These are phyloP conservation scores for Dermolepida albohirtum DNA, from an alignment of 2,888 invertebrate genomes.

Conservation along the genomic window DNA sequence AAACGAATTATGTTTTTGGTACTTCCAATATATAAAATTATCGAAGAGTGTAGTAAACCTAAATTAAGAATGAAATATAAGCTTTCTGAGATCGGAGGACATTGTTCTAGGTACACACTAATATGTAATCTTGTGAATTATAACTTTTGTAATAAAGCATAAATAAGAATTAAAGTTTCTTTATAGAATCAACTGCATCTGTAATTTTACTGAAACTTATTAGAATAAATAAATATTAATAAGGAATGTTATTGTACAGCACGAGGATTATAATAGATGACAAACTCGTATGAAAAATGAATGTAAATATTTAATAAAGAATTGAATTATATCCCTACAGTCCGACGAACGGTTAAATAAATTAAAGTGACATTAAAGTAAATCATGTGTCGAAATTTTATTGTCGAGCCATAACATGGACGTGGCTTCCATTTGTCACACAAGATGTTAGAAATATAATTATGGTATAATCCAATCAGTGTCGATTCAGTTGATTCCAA, in stretches of 20 bases:
- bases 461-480: slow-evolving; percentile 39
- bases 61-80: too few species aligned
- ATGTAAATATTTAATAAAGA: slow-evolving; percentile 38
- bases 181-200: slow-evolving; percentile 16
- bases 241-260: slow-evolving; percentile 5
- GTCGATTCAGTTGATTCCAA: slow-evolving; percentile 26
- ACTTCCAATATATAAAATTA: too few species aligned
- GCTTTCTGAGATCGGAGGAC: too few species aligned
- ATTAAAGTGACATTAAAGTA: slow-evolving; percentile 38
- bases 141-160: background rate
- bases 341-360: slow-evolving; percentile 26
- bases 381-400: slow-evolving; percentile 39
- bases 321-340: slow-evolving; percentile 36
- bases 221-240: slow-evolving; percentile 33
- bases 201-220: slow-evolving; percentile 18
- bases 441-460: slow-evolving; percentile 35
- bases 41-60: too few species aligned
- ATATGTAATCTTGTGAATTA: background rate
- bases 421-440: slow-evolving; percentile 38
- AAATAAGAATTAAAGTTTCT: slow-evolving; percentile 1
- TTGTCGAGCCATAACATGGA: slow-evolving; percentile 24
- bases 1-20: too few species aligned
- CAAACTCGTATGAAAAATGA: slow-evolving; percentile 33
- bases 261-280: slow-evolving; percentile 14
- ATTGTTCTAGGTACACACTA: background rate